Conservation (phyloP, 2,797 vertebrate genomes). For the Melopsittacus undulatus region DNA sequence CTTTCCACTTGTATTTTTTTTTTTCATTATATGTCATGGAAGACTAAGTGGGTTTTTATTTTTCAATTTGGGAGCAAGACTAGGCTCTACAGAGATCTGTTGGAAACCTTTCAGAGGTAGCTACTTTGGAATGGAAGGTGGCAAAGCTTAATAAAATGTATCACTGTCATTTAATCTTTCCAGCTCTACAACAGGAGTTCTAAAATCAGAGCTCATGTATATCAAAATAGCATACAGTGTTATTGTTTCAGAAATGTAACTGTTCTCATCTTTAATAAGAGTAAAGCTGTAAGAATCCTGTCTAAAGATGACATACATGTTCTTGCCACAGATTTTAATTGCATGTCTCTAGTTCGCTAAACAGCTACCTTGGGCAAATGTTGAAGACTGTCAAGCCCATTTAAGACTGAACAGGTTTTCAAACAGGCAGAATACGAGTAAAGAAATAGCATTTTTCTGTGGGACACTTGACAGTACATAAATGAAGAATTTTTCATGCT, state of each 20-base stretch:
- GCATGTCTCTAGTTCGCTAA: background rate
- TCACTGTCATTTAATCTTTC: background rate
- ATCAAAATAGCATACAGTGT: background rate
- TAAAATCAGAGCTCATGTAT: background rate
- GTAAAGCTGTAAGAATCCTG: background rate
- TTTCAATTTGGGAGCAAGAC: background rate
- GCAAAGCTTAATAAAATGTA: background rate
- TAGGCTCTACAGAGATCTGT: background rate
- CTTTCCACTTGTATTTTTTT: background rate
- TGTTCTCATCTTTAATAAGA: background rate
- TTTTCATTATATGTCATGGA: background rate
- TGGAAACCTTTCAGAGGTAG: background rate
- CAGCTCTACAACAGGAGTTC: background rate
- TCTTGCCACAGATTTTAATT: background rate
- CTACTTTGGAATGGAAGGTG: background rate
- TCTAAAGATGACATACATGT: background rate
- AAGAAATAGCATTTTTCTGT: background rate
- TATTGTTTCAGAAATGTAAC: background rate
- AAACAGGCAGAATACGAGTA: background rate
- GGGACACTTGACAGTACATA: background rate
- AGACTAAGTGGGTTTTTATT: background rate
- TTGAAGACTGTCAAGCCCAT: background rate
- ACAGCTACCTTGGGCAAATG: background rate
- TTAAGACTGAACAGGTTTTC: background rate
- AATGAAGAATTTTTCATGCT: background rate